These are phyloP conservation scores for Callipepla squamata DNA, from an alignment of 2,113 vertebrate genomes.

Conservation along the genomic window DNA sequence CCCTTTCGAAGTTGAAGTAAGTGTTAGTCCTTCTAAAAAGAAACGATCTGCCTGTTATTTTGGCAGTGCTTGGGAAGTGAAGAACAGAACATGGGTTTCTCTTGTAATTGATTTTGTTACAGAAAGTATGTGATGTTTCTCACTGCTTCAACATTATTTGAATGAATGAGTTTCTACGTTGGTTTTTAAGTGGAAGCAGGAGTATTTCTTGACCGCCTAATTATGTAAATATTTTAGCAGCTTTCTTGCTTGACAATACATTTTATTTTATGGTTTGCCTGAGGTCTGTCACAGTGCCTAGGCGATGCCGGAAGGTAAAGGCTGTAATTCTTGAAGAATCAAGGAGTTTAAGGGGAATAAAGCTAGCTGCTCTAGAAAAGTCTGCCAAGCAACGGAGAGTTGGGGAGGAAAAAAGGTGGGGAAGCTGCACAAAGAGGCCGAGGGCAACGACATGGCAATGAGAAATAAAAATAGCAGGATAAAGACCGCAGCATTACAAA, in stretches of 20 bases:
- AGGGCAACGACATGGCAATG: not conserved
- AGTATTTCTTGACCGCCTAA: not conserved
- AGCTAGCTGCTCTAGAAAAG: not conserved
- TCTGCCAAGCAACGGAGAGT: not conserved
- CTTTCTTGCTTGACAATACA: not conserved
- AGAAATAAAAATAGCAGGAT: conserved; percentile 26
- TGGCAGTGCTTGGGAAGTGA: not conserved
- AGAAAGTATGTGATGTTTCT: not conserved
- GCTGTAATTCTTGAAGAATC: not conserved
- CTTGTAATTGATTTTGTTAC: not conserved
- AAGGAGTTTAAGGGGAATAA: not conserved
- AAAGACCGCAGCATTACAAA: not conserved
- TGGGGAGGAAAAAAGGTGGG: not conserved
- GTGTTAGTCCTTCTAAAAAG: not conserved
- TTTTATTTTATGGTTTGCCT: not conserved
- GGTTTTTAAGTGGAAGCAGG: not conserved
- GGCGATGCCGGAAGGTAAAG: not conserved
- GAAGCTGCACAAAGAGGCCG: not conserved
- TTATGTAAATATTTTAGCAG: not conserved
- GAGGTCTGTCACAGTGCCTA: accelerated
- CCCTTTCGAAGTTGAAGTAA: not conserved
- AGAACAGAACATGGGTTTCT: not conserved
- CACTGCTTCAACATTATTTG: not conserved
- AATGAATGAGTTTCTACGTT: not conserved
- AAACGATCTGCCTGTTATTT: not conserved